Percentiles rank a stretch among this genome's conserved stretches.
phyloP scores from a whole-genome alignment of 2,888 invertebrate genomes.

The Mythimna loreyi region DNA sequence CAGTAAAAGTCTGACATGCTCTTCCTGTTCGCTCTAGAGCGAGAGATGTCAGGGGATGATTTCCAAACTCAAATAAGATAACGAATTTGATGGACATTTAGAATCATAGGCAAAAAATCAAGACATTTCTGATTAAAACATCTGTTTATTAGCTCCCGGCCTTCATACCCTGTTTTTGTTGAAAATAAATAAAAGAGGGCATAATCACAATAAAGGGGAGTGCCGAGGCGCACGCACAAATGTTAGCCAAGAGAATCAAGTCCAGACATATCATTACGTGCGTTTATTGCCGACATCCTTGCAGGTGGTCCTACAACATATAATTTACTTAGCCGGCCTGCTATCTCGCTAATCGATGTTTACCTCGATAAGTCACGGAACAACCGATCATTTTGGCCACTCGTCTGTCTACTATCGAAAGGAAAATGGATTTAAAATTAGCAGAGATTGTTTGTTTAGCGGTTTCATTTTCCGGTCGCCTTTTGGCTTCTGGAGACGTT shows the following conservation, averaged over 20 bases:
- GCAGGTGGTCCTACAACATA: slow-evolving; percentile 73
- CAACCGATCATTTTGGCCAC: slow-evolving; percentile 69
- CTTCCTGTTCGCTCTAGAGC: too few species aligned
- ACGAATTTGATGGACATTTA: neutral
- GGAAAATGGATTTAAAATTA: slow-evolving; percentile 44
- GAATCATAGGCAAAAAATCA: neutral
- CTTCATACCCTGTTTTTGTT: slow-evolving; percentile 18
- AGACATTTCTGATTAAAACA: slow-evolving; percentile 13
- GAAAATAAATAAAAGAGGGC: slow-evolving; percentile 33
- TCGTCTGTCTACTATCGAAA: slow-evolving; percentile 48
- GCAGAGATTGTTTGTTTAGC: slow-evolving; percentile 5
- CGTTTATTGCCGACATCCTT: slow-evolving; percentile 57
- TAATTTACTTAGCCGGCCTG: slow-evolving; percentile 71
- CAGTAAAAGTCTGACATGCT: too few species aligned
- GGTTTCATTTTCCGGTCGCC: neutral
- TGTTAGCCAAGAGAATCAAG: slow-evolving; percentile 52
- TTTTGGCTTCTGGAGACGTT: neutral
- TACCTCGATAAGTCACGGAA: slow-evolving; percentile 78
- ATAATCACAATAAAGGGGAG: slow-evolving; percentile 35
- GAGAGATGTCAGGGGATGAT: neutral
- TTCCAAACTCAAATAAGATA: neutral
- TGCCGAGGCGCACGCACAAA: slow-evolving; percentile 35
- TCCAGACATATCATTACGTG: slow-evolving; percentile 57
- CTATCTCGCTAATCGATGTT: slow-evolving; percentile 77
- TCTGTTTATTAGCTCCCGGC: slow-evolving; percentile 15